These are phyloP conservation scores for Pangasianodon hypophthalmus DNA, from an alignment of 2,113 vertebrate genomes.

Conservation along the genomic window DNA sequence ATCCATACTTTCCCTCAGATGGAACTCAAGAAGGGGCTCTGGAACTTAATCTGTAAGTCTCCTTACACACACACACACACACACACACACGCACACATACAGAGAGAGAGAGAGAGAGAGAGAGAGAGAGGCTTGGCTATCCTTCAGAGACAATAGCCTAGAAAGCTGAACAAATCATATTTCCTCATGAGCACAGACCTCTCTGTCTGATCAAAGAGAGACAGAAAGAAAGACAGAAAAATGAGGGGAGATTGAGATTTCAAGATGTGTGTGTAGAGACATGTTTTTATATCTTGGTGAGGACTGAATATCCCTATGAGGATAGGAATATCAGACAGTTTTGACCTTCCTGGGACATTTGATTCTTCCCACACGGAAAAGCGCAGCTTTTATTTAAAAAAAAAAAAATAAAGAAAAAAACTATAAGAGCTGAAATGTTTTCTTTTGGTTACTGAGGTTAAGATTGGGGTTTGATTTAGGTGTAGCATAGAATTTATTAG, in stretches of 20 bases:
- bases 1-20: background rate
- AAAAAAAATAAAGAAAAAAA: background rate
- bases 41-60: slow-evolving; percentile 7
- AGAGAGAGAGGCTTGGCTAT: background rate
- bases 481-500: background rate
- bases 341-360: background rate
- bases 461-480: background rate
- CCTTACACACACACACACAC: background rate
- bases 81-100: too few relatives aligned
- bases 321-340: background rate
- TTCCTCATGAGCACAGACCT: background rate
- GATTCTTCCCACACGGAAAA: background rate
- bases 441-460: background rate
- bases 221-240: background rate
- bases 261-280: background rate
- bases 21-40: slow-evolving; percentile 1
- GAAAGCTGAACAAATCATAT: slow-evolving; percentile 5
- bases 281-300: background rate
- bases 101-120: background rate
- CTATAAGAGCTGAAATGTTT: background rate
- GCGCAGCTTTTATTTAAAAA: background rate
- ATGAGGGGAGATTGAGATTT: background rate
- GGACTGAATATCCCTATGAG: background rate
- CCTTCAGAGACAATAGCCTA: background rate
- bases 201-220: background rate